phyloP scores from a whole-genome alignment of 2,113 vertebrate species.

The Parus major region DNA sequence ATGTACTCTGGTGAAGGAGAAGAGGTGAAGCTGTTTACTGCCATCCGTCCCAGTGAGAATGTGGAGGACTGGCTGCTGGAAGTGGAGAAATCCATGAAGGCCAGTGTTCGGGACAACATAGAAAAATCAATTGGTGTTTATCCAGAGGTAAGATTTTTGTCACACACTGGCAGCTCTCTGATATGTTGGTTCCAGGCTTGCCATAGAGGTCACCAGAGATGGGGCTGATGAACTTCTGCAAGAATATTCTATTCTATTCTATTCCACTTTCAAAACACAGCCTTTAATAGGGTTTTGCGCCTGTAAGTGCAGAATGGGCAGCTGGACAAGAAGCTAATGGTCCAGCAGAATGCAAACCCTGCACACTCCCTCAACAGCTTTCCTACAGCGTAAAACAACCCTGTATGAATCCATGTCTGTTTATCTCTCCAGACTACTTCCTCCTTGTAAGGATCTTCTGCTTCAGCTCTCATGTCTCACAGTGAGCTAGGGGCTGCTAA shows the following conservation, averaged over 20 bases:
- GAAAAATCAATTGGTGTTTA: slow-evolving; percentile 81
- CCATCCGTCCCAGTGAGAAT: slow-evolving; percentile 81
- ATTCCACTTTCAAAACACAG: not conserved
- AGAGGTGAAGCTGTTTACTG: slow-evolving; percentile 79
- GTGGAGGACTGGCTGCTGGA: slow-evolving; percentile 89
- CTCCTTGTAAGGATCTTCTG: not conserved
- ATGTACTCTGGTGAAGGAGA: slow-evolving; percentile 92
- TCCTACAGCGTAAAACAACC: not conserved
- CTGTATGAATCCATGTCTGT: not conserved
- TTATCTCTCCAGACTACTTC: not conserved
- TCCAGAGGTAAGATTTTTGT: slow-evolving; percentile 71
- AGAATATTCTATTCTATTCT: not conserved
- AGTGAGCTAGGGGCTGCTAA: not conserved
- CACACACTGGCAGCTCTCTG: not conserved
- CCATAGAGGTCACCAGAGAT: not conserved
- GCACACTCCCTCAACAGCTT: not conserved
- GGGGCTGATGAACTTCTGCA: not conserved
- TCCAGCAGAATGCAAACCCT: not conserved
- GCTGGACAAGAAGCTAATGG: not conserved
- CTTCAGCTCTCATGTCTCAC: not conserved
- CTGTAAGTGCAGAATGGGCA: not conserved
- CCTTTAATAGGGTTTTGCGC: not conserved
- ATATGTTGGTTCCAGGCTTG: not conserved
- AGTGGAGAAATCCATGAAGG: slow-evolving; percentile 89
- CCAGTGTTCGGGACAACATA: slow-evolving; percentile 84